Base-by-base conservation (phyloP, 2,797 vertebrate species). In the Manis javanica region DNA sequence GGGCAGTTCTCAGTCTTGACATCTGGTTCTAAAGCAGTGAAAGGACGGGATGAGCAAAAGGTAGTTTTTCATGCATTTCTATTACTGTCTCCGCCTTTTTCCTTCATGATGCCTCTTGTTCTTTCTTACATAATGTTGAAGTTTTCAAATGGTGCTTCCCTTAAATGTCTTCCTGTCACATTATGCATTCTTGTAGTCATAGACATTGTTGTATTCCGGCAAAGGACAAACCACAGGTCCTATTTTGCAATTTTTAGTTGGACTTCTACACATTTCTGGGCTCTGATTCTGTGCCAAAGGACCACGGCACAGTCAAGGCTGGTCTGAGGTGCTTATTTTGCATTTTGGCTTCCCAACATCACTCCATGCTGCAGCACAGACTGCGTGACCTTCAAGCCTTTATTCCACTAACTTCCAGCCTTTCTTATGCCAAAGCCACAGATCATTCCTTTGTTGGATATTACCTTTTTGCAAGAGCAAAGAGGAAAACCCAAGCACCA, bases 391-490 rank as follows among this genome's bases (percentile, higher is more conserved):
- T 86, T 86, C 66, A 21, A 51, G n/a, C 37, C 69, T 84, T 46
- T 39, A 15, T 51, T 29, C 71, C n/a, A 21, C 68, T 7, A 10
- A 34, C 51, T 92, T 53, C 31, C 49, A 59, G 69, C 37, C 64
- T 68, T 71, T 78, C 42, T 72, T 71, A 34, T 12, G 29, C 82
- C 68, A 88, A 39, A 93, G 55, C 29, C 71, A 87, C 39, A 51
- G 39, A 68, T 83, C 71, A 23, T 74, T 84, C 42, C 59, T 74
- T 66, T 64, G 37, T 49, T 81, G 42, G 63, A 96, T 91, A 95
- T 29, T 29, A 24, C 15, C 46, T 57, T 75, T 91, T 89, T 64
- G 72, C 42, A 71, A 94, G 96, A 89, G 37, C 79, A 84, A 83
- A 87, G 75, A 72, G 63, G 53, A 93, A 87, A 95, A 64, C 1